Evolutionary conservation across 30 jellyfish, hydroid and myxozoan species (phyloP).

Genomic region (Turritopsis rubra): DNA sequence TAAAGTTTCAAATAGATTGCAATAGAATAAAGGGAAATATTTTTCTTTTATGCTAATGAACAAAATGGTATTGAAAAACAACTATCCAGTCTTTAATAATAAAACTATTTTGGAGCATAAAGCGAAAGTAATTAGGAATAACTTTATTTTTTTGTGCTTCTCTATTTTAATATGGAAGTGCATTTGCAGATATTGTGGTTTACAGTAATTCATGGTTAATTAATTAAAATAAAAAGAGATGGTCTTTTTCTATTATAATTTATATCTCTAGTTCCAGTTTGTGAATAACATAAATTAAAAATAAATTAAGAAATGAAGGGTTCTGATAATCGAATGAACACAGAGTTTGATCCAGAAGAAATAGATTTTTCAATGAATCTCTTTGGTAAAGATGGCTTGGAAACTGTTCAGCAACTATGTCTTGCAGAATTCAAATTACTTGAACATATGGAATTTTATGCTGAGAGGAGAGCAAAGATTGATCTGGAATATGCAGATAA

Average conservation of each 20-base stretch:
- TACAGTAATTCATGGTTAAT: not conserved
- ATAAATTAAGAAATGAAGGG: not conserved
- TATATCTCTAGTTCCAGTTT: too few species aligned
- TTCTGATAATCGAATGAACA: not conserved
- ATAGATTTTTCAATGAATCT: not conserved
- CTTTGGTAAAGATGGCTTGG: constrained; percentile 23
- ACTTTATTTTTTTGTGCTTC: not conserved
- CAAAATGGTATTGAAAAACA: too few species aligned
- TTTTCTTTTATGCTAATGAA: too few species aligned
- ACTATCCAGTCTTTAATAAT: too few species aligned
- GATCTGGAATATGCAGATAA: constrained; percentile 69
- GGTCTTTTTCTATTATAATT: not conserved
- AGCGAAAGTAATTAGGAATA: not conserved
- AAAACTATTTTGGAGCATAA: not conserved
- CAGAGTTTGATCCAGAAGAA: not conserved
- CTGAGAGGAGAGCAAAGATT: constrained; percentile 49
- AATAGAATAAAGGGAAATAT: too few species aligned
- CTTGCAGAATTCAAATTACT: constrained; percentile 47
- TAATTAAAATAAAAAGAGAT: not conserved
- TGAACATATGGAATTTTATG: constrained; percentile 53
- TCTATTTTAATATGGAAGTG: too few species aligned
- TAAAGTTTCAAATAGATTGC: too few species aligned
- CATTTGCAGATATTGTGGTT: not conserved
- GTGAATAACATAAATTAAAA: too few species aligned
- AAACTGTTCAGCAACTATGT: not conserved